These are phyloP conservation scores for Seriola rivoliana DNA, from an alignment of 2,113 vertebrate genomes.

Conservation along the genomic window DNA sequence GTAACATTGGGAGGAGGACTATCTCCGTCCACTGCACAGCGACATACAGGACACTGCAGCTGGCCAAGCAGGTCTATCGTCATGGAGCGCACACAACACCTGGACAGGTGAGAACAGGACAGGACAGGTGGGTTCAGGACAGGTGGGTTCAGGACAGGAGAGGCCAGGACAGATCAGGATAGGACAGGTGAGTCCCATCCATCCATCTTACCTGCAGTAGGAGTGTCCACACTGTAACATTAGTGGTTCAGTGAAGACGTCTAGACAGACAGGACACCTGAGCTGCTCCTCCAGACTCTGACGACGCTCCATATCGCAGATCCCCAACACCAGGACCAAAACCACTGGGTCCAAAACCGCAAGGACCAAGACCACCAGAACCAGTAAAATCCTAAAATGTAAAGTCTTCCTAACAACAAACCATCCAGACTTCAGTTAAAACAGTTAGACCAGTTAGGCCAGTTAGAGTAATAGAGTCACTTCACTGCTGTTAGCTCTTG, in stretches of 20 bases:
- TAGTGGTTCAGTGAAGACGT: constrained; percentile 87
- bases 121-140: neutral
- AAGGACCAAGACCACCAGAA: neutral
- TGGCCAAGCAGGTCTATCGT: constrained; percentile 71
- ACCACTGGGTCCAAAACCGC: neutral
- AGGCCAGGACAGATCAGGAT: neutral
- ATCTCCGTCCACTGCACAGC: constrained; percentile 80
- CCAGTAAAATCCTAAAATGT: neutral
- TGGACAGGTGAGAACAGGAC: constrained; percentile 41
- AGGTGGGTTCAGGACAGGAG: constrained; percentile 9
- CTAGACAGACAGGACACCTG: constrained; percentile 88
- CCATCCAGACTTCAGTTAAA: neutral
- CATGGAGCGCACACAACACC: constrained; percentile 82
- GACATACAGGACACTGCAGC: constrained; percentile 86
- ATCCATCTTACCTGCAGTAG: constrained; percentile 78
- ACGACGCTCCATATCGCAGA: constrained; percentile 80
- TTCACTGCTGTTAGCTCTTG: neutral
- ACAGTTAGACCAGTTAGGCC: neutral
- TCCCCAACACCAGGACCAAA: neutral
- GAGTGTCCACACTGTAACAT: constrained; percentile 90
- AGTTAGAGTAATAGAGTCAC: neutral
- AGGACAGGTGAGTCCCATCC: neutral
- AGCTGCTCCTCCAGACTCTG: constrained; percentile 87
- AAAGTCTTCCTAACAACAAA: neutral
- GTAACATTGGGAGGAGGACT: constrained; percentile 84